Percentiles rank a stretch among this genome's conserved stretches.
Evolutionary conservation across 2,797 vertebrate species (phyloP).

Genomic region (Micrastur ruficollis): DNA sequence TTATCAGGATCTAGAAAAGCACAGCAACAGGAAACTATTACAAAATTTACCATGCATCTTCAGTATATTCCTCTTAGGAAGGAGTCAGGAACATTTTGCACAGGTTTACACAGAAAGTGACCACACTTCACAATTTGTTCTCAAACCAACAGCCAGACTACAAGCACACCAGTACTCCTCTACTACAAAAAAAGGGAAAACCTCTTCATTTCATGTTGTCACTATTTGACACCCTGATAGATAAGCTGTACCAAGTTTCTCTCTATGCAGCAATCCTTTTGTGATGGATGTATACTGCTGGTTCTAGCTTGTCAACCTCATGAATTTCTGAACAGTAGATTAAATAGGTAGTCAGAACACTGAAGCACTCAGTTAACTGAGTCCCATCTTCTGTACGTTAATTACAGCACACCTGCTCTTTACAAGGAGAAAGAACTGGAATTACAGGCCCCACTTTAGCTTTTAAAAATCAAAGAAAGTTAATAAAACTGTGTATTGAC

Average conservation of each 20-base stretch:
- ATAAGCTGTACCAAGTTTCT: not conserved
- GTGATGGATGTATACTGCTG: not conserved
- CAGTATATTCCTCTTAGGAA: not conserved
- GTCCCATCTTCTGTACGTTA: not conserved
- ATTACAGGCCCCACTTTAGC: not conserved
- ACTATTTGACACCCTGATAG: not conserved
- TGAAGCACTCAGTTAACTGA: not conserved
- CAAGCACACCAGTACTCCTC: not conserved
- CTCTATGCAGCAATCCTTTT: not conserved
- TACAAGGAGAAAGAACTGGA: not conserved
- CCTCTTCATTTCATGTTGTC: not conserved
- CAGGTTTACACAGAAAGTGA: not conserved
- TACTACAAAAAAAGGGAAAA: not conserved
- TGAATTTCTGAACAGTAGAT: not conserved
- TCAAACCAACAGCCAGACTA: not conserved
- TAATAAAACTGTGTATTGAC: not conserved
- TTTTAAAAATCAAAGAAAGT: not conserved
- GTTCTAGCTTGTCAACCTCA: not conserved
- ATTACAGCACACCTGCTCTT: not conserved
- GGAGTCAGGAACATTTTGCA: not conserved
- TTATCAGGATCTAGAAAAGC: not conserved
- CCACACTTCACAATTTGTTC: not conserved
- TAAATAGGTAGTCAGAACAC: not conserved
- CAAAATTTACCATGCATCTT: rapidly evolving
- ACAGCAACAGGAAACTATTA: not conserved